Evolutionary conservation across 2,888 invertebrate species (phyloP), one percentile per base, ranked within the genome.

Genomic region (Mactromeris polynyma): DNA sequence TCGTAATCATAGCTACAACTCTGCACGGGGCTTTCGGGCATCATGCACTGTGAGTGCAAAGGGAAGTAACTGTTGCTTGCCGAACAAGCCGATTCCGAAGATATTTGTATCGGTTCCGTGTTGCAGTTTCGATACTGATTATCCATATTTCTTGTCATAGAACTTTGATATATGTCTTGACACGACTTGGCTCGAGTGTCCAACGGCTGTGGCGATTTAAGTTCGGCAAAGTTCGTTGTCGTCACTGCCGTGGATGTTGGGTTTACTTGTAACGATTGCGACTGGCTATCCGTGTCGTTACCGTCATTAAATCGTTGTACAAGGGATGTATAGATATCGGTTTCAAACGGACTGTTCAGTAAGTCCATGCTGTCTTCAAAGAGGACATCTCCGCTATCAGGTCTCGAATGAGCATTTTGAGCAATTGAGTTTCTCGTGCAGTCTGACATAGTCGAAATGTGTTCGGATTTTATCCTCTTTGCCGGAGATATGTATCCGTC

Each of bases 171-270:
- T 21, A 86, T 69, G 51, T 92, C 89, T 73, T 88, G 89, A 73
- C 77, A 80, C 7, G 88, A 85, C 64, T 85, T 80, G n/a, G 84
- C 88, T 36, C 91, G 85, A 7, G 79, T 64, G 26, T 91, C 92
- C 17, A 81, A 33, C 38, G 84, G 83, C n/a, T 89, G 85, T 14
- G 92, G 42, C 2, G 95, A 92, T 86, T 94, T 94, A 19, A 95
- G 92, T 87, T 95, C 95, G 11, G 94, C 94, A 78, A 93, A 92
- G 36, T 91, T 90, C 36, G 42, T 58, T 54, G 51, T 26, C 26
- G 51, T 26, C 40, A 69, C 38, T 11, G 92, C 83, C 2, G 92
- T 85, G 1, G 92, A 78, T 54, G 36, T 73, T 17, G 82, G 42
- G 33, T 86, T 88, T 33, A 78, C 40, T 17, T 58, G 77, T 11